Conservation (phyloP, 2,113 vertebrate genomes). For the Suricata suricatta region DNA sequence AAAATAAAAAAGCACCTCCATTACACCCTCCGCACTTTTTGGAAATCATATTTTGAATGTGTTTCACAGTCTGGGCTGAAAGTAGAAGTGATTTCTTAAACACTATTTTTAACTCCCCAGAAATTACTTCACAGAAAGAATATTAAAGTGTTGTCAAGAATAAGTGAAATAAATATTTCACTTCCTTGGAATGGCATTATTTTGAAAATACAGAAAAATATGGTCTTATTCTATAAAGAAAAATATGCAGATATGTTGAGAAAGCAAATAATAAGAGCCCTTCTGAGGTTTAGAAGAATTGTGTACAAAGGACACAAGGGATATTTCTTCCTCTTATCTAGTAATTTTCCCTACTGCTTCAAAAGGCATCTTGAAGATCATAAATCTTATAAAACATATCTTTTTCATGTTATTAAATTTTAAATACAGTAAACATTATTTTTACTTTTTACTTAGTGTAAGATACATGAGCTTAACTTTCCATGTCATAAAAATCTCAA, state of each 20-base stretch:
- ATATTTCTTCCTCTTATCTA: background rate
- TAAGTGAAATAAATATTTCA: conserved; percentile 54
- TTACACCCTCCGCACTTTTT: conserved; percentile 35
- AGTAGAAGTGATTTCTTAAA: conserved; percentile 40
- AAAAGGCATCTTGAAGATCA: background rate
- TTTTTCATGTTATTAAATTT: background rate
- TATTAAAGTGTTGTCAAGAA: conserved; percentile 48
- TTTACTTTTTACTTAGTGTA: background rate
- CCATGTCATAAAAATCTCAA: background rate
- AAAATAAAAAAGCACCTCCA: conserved; percentile 63
- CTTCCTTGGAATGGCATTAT: conserved; percentile 12
- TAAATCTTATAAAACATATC: background rate
- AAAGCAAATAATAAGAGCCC: background rate
- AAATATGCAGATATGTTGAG: background rate
- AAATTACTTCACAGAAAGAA: conserved; percentile 47
- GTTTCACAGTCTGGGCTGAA: background rate
- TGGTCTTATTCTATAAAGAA: conserved; percentile 17
- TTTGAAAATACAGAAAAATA: conserved; percentile 47
- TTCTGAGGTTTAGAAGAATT: background rate
- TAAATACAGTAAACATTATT: background rate
- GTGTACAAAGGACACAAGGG: background rate
- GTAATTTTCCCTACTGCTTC: background rate
- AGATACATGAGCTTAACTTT: background rate
- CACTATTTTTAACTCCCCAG: conserved; percentile 48
- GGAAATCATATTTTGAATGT: conserved; percentile 52